Evolutionary conservation across 2,113 vertebrate species (phyloP).

Genomic region (Prinia subflava): DNA sequence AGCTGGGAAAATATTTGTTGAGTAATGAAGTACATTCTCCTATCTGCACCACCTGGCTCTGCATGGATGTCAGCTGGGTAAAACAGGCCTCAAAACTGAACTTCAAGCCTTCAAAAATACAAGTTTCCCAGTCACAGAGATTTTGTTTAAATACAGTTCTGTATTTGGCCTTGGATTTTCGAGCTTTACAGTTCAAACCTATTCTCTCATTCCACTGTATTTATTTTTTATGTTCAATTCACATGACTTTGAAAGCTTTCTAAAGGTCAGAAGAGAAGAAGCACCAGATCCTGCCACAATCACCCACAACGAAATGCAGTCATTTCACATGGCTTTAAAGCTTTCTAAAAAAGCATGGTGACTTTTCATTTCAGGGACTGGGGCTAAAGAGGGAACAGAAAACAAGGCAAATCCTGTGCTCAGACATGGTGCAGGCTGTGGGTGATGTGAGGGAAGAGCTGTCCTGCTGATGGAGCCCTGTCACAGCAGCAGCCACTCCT

Average conservation of each 20-base stretch:
- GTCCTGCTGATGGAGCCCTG: neutral
- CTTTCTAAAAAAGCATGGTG: neutral
- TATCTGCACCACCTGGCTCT: neutral
- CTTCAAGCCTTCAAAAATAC: neutral
- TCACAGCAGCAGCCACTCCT: neutral
- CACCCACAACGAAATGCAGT: neutral
- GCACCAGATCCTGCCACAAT: neutral
- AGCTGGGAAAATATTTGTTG: neutral
- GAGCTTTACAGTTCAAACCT: neutral
- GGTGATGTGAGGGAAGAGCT: neutral
- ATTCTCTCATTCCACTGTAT: neutral
- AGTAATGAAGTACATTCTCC: neutral
- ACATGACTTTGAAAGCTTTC: constrained; percentile 16
- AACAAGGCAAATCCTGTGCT: neutral
- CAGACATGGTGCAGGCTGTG: neutral
- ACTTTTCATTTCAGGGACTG: neutral
- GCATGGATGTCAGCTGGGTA: neutral
- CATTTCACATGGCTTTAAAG: neutral
- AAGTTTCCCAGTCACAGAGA: neutral
- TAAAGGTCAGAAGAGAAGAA: constrained; percentile 33
- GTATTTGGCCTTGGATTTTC: neutral
- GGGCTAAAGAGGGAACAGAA: neutral
- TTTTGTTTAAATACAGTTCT: neutral
- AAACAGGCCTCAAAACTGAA: neutral
- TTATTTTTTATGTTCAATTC: constrained; percentile 16